A percentile compares a stretch with the other conserved stretches of the same genome.
Conservation (phyloP, 2,888 invertebrate genomes). For the Leistus spinibarbis region DNA sequence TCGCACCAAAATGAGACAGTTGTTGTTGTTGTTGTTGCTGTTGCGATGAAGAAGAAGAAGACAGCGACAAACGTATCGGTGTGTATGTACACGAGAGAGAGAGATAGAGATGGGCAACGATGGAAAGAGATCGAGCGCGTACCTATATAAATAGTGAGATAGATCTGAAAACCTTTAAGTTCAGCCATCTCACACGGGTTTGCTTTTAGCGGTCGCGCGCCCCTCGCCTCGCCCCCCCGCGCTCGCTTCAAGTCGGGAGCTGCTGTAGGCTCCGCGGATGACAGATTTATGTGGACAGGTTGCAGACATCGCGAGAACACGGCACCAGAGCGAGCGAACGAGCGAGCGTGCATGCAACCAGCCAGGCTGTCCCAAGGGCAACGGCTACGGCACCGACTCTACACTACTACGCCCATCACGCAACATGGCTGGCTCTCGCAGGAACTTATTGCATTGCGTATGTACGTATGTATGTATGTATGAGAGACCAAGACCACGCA, state of each 20-base stretch:
- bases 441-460: neutral
- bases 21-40: slow-evolving; percentile 40
- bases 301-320: slow-evolving; percentile 52
- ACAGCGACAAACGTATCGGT: slow-evolving; percentile 55
- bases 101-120: too few species aligned
- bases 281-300: slow-evolving; percentile 61
- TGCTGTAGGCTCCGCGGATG: slow-evolving; percentile 46
- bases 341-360: slow-evolving; percentile 7
- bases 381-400: too few species aligned
- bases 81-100: too few species aligned
- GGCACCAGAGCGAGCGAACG: neutral
- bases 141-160: slow-evolving; percentile 5
- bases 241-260: slow-evolving; percentile 15
- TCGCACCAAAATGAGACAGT: slow-evolving; percentile 41
- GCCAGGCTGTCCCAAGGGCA: slow-evolving; percentile 14
- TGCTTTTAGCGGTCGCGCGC: slow-evolving; percentile 53
- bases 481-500: too few species aligned
- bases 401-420: slow-evolving; percentile 28
- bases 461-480: neutral
- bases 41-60: slow-evolving; percentile 41
- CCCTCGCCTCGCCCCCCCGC: slow-evolving; percentile 45
- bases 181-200: slow-evolving; percentile 53
- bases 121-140: too few species aligned
- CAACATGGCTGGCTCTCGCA: slow-evolving; percentile 13
- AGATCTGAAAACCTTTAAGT: slow-evolving; percentile 45